These are phyloP conservation scores for Laticauda laticaudata DNA, from an alignment of 2,113 vertebrate species.

Conservation along the genomic window DNA sequence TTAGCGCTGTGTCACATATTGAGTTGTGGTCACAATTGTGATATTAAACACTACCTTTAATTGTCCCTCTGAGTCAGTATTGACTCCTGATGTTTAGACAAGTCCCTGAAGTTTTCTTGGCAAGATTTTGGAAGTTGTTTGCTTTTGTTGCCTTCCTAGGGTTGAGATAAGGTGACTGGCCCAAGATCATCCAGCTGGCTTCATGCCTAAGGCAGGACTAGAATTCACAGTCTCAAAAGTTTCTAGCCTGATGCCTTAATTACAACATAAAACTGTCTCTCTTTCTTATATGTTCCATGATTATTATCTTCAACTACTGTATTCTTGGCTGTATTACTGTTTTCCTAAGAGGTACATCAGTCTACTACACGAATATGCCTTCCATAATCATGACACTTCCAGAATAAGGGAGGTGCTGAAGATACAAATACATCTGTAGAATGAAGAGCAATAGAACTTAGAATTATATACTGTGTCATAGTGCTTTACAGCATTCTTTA, in stretches of 20 bases:
- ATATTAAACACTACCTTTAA: not conserved
- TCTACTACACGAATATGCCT: not conserved
- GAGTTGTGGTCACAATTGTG: not conserved
- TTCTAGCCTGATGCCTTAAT: not conserved
- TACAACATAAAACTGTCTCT: not conserved
- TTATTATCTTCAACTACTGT: not conserved
- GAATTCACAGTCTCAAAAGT: not conserved
- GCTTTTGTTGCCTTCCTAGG: not conserved
- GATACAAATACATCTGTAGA: constrained; percentile 3
- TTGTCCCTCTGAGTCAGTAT: not conserved
- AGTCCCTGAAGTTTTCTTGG: not conserved
- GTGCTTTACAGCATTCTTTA: not conserved
- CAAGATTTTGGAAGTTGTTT: not conserved
- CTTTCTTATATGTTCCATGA: not conserved
- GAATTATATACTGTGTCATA: not conserved
- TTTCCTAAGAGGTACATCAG: not conserved
- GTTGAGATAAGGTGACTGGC: not conserved
- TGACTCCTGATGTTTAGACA: not conserved
- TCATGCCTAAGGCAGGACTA: not conserved
- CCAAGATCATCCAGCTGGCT: not conserved
- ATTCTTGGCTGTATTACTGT: not conserved
- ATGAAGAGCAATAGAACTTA: not conserved
- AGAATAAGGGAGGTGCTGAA: not conserved
- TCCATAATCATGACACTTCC: not conserved
- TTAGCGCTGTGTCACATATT: not conserved